phyloP scores from a whole-genome alignment of 23 tunicate species.

The Corella eumyota region DNA sequence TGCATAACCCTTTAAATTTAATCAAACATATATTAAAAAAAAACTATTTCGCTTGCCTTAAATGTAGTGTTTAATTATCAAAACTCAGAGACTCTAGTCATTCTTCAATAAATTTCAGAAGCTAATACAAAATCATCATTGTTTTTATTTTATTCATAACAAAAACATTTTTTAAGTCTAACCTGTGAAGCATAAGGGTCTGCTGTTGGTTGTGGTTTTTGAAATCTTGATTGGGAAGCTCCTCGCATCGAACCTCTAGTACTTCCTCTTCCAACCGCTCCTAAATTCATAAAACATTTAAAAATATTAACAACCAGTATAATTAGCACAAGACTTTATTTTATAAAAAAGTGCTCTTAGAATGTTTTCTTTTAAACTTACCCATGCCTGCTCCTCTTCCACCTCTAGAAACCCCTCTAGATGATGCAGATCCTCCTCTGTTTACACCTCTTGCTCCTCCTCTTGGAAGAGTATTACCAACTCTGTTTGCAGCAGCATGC shows the following conservation, averaged over 20 bases:
- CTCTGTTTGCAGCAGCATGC: no score
- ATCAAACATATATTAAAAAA: not conserved
- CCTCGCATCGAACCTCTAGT: conserved; percentile 1
- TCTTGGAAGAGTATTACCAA: no score
- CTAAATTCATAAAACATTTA: no score
- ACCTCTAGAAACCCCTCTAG: conserved; percentile 8
- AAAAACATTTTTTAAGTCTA: no score
- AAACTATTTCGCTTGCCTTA: not conserved
- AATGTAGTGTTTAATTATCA: no score
- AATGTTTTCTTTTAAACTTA: not conserved
- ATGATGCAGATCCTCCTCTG: not conserved
- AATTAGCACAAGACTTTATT: no score
- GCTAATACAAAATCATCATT: no score
- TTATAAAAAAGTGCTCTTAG: no score
- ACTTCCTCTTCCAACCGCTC: not conserved
- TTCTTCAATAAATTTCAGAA: no score
- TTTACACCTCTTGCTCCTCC: conserved; percentile 1
- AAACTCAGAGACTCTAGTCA: no score
- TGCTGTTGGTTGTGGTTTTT: not conserved
- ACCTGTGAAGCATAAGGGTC: not conserved
- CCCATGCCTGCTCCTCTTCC: conserved; percentile 22
- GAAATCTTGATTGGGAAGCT: conserved; percentile 4
- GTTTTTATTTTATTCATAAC: no score
- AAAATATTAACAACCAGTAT: not conserved
- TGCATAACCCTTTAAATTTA: conserved; percentile 17